A percentile compares a stretch with the other conserved stretches of the same genome.
Conservation (phyloP, 2,888 invertebrate genomes). For the Brachyptera putata region DNA sequence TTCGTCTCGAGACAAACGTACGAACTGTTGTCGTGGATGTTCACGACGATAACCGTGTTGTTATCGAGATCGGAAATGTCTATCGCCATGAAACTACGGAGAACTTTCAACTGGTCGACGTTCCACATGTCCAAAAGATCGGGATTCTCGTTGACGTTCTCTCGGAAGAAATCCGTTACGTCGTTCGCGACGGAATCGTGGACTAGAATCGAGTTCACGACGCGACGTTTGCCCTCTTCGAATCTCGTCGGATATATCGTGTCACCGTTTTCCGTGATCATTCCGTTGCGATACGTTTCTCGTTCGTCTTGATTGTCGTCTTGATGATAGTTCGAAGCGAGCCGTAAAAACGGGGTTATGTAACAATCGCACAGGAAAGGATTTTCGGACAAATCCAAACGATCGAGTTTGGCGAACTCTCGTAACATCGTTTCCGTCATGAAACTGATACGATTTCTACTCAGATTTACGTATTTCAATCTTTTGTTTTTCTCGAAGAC, state of each 20-base stretch:
- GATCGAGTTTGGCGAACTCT: constrained; percentile 50
- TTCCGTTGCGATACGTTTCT: neutral
- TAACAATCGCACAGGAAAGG: constrained; percentile 57
- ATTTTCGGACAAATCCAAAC: constrained; percentile 53
- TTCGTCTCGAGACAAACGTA: neutral
- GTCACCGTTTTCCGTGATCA: neutral
- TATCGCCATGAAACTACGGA: neutral
- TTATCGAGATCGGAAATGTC: neutral
- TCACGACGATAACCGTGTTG: neutral
- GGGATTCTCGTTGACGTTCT: neutral
- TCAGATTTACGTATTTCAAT: constrained; percentile 48
- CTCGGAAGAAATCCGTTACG: neutral
- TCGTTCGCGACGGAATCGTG: neutral
- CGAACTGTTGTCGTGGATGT: neutral
- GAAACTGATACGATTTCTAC: constrained; percentile 53
- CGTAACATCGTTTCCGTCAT: constrained; percentile 53
- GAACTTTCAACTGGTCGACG: neutral
- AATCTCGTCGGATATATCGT: neutral
- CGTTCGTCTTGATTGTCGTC: neutral
- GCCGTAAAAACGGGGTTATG: constrained; percentile 33
- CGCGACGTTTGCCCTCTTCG: neutral
- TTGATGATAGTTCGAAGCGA: constrained; percentile 15
- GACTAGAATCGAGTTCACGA: neutral
- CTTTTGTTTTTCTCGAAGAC: constrained; percentile 45
- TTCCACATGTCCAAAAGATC: neutral